phyloP scores from a whole-genome alignment of 2,797 vertebrate species.

The Anguilla obscura region DNA sequence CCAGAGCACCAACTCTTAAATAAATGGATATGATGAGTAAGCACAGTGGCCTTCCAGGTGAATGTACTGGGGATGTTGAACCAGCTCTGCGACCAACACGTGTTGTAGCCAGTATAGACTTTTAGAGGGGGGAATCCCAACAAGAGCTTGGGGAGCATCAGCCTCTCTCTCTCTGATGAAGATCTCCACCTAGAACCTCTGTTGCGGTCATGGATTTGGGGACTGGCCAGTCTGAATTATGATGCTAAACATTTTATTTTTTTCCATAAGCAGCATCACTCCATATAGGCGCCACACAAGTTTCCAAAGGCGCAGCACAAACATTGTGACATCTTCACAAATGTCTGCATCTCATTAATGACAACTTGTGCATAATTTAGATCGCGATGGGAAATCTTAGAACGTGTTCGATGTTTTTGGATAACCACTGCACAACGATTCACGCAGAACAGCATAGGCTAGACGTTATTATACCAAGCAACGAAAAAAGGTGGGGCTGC shows the following conservation, averaged over 20 bases:
- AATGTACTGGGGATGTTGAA: constrained; percentile 12
- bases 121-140: not conserved
- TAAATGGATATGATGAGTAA: not conserved
- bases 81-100: not conserved
- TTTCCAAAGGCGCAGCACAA: not conserved
- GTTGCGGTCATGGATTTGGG: not conserved
- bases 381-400: not conserved
- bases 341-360: not conserved
- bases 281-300: not conserved
- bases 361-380: not conserved
- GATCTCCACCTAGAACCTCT: not conserved
- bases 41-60: not conserved
- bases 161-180: not conserved
- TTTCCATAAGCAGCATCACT: not conserved
- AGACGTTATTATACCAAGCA: not conserved
- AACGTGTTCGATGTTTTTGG: not conserved
- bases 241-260: not conserved
- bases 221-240: not conserved
- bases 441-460: not conserved
- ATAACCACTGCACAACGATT: not conserved
- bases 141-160: not conserved
- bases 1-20: not conserved
- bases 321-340: not conserved
- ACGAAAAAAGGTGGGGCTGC: constrained; percentile 15
- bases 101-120: not conserved